Evolutionary conservation across 2,888 invertebrate species (phyloP), one percentile per base, ranked within the genome.

Genomic region (Netelia fuscicornis): DNA sequence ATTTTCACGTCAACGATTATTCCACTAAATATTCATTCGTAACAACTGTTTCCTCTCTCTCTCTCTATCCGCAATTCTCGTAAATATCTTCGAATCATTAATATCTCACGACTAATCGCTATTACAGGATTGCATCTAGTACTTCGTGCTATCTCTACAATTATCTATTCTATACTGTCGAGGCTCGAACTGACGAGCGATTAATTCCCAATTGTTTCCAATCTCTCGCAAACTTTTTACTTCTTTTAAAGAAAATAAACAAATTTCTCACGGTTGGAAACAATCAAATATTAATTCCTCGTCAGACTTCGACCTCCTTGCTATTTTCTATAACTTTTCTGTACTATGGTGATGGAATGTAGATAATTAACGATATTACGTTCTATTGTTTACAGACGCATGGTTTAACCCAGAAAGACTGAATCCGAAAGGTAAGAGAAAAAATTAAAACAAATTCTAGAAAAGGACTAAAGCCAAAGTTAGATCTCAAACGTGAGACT

Each of bases 401-500:
- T 98, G 98, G 98, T 98, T 98, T 96, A 97, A 97, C 94, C 98
- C 98, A 93, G 97, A 97, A 95, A 96, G 97, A 95, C 96, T 98
- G 95, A 97, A 98, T 95, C 98, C 98, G 91, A 96, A 96, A 96
- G 98, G 98, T 98, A 96, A 97, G 97, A 86, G n/a, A 76, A 64
- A 65, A 84, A 58, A 52, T 58, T 30, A 56, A 13, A 62, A 42
- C 3, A 37, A 37, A 3, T 6, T 37, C 37, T 37, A 1, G 6
- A 37, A 37, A 37, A 20, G 20, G 20, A 1, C 20, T 20, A 20
- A 20, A 20, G 20, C 20, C 20, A 20, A 20, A 1, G 20, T 20
- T 20, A 20, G 20, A 37, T 37, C 37, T 37, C 48, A 13, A 13
- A 48, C 3, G 13, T 48, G 3, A 48, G 13, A 10, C 8, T 11